A percentile compares a stretch with the other conserved stretches of the same genome.
These are phyloP conservation scores for Epizoanthus fatuus DNA, from an alignment of 92 coral and sea anemone species.

Conservation along the genomic window DNA sequence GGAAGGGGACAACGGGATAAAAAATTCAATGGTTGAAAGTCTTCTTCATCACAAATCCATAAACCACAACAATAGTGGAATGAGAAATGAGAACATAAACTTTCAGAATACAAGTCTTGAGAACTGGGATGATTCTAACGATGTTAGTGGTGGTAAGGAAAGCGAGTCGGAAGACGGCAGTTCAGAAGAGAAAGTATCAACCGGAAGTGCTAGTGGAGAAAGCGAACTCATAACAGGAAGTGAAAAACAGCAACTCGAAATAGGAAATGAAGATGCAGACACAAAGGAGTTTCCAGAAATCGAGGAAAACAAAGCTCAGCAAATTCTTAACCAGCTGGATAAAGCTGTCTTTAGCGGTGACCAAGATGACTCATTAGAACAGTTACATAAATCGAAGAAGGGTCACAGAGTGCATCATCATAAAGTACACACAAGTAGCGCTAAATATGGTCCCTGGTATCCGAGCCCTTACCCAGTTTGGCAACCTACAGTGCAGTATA, in stretches of 20 bases:
- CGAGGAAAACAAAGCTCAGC: slow-evolving; percentile 38
- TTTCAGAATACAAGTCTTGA: not conserved
- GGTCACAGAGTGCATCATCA: slow-evolving; percentile 24
- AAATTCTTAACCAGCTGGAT: slow-evolving; percentile 75
- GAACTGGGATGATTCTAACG: not conserved
- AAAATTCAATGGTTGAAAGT: not conserved
- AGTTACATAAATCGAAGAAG: slow-evolving; percentile 2
- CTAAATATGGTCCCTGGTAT: slow-evolving; percentile 44
- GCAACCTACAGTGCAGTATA: not conserved
- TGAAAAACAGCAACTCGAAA: not conserved
- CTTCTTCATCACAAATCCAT: not conserved
- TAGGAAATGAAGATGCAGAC: not conserved
- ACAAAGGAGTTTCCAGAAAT: not conserved
- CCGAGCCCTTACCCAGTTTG: slow-evolving; percentile 28
- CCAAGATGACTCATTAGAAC: slow-evolving; percentile 21
- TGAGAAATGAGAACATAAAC: not conserved
- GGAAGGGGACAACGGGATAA: not conserved
- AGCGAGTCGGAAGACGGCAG: not conserved
- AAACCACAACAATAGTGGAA: not conserved
- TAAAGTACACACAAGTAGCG: slow-evolving; percentile 10
- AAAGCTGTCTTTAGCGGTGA: slow-evolving; percentile 64
- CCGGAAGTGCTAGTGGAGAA: not conserved
- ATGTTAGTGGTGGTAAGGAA: not conserved
- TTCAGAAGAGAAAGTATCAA: not conserved
- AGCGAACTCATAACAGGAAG: not conserved